These are phyloP conservation scores for Chondrosia reniformis DNA, from an alignment of 37 sponge, comb jelly and placozoan species.

Conservation along the genomic window DNA sequence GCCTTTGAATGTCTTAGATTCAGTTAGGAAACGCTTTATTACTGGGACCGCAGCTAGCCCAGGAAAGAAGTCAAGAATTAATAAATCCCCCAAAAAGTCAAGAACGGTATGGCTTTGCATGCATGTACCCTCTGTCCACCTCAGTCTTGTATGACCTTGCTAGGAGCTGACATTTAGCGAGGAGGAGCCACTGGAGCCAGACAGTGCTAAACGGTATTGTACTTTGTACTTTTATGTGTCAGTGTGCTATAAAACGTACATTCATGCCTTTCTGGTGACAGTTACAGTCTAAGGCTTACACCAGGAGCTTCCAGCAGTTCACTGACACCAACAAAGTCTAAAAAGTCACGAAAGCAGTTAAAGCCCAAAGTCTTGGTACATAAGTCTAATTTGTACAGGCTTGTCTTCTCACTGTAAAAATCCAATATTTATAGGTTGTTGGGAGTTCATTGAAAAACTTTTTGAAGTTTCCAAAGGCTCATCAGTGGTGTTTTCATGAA, in stretches of 20 bases:
- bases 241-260: too few relatives aligned
- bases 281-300: too few relatives aligned
- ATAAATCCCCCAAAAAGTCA: slow-evolving; percentile 10
- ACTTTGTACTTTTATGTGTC: too few relatives aligned
- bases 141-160: too few relatives aligned
- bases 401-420: neutral
- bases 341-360: too few relatives aligned
- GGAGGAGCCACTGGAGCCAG: too few relatives aligned
- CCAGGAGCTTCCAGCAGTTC: too few relatives aligned
- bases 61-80: neutral
- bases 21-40: slow-evolving; percentile 14
- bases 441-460: slow-evolving; percentile 46
- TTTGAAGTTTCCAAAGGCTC: slow-evolving; percentile 81
- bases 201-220: too few relatives aligned
- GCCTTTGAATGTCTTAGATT: slow-evolving; percentile 6
- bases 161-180: too few relatives aligned
- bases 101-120: neutral
- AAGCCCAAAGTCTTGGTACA: slow-evolving; percentile 6
- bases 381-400: neutral
- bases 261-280: too few relatives aligned
- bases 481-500: slow-evolving; percentile 82
- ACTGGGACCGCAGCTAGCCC: neutral
- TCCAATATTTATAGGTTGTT: slow-evolving; percentile 14
- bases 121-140: neutral
- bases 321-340: too few relatives aligned